phyloP scores from a whole-genome alignment of 2,797 vertebrate species.

The Tenualosa ilisha region DNA sequence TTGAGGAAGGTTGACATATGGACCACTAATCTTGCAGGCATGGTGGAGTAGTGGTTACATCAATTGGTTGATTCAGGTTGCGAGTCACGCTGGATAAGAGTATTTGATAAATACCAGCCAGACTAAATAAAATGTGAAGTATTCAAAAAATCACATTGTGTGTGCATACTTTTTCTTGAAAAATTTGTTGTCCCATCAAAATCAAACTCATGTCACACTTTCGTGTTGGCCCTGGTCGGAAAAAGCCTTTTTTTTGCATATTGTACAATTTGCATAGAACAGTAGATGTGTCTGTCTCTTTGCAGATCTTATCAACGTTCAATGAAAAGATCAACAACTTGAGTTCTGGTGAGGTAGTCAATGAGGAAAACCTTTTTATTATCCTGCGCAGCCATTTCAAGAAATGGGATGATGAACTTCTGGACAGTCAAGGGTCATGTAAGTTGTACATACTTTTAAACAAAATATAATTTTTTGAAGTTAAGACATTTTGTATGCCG shows the following conservation, averaged over 20 bases:
- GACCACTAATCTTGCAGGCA: no score
- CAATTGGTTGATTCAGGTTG: no score
- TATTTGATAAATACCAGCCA: no score
- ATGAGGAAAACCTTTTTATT: neutral
- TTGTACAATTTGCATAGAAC: neutral
- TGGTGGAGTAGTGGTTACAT: no score
- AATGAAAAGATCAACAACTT: neutral
- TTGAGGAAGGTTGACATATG: no score
- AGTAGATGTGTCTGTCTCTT: neutral
- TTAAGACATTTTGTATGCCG: neutral
- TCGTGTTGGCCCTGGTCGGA: no score
- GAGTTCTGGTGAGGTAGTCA: constrained; percentile 28
- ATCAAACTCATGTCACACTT: no score
- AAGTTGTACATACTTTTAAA: neutral
- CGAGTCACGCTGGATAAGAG: no score
- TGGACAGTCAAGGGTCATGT: neutral
- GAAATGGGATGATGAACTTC: neutral
- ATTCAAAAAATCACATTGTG: no score
- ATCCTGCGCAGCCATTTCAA: neutral
- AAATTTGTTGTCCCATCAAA: no score
- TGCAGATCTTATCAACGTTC: neutral
- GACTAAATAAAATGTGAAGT: no score
- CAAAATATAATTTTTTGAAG: neutral
- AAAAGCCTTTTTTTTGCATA: neutral
- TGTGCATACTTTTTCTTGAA: no score